Evolutionary conservation across 2,888 invertebrate genomes (phyloP), one percentile per base, ranked within the genome.

Genomic region (Aricia artaxerxes): DNA sequence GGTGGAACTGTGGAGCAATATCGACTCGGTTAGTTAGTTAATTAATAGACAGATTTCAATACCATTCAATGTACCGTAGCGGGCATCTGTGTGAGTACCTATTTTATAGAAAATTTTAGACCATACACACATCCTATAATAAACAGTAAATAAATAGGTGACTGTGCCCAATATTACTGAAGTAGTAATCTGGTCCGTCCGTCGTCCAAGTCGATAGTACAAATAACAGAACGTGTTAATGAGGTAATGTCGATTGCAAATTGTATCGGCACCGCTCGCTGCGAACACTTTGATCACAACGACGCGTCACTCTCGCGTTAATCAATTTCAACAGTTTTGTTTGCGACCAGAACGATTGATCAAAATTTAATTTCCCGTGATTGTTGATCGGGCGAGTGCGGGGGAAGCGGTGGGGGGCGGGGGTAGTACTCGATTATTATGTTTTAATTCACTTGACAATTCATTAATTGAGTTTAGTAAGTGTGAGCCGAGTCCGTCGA

Each of bases 311-410:
- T 64, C 64, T 64, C 69, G 35, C 69, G 13, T 38, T 69, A 69
- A 38, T 69, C 69, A 69, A 69, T 69, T 69, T 38, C 35, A 38
- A 16, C 69, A 38, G 69, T 24, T 69, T 69, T 69, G 35, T 69
- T 69, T 69, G 69, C 35, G 35, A 69, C 24, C 24, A 11, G 38
- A 35, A 69, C 35, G 69, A 69, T 69, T 69, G 35, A 69, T 69
- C 69, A 38, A 35, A 69, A 13, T 69, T 69, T 69, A 69, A 69
- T 69, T 69, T 69, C 35, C 35, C 69, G 35, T 69, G 69, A 69
- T 69, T 69, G 35, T 35, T 69, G 13, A 69, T 35, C 31, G 35
- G 69, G 13, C 13, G 13, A 35, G 31, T 1, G 69, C 35, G 35
- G 35, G 13, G 69, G 11, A 7, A 31, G 11, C 31, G 31, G 44